A percentile compares a stretch with the other conserved stretches of the same genome.
phyloP scores from a whole-genome alignment of 2,113 vertebrate species.

The Indri indri region DNA sequence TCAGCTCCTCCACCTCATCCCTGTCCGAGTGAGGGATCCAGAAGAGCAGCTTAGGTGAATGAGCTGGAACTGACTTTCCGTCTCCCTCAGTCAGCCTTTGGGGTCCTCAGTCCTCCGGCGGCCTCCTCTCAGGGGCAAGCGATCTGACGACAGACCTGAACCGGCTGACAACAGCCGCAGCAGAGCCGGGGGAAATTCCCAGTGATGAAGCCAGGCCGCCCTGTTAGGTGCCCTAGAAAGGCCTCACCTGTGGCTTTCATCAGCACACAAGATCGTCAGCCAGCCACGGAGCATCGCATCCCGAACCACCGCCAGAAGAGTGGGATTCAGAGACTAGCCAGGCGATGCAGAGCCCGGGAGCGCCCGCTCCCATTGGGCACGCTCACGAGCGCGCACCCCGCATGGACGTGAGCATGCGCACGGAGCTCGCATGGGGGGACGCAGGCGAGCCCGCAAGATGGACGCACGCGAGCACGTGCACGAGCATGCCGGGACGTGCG shows the following conservation, averaged over 20 bases:
- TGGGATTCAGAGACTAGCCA: accelerated
- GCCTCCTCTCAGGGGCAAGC: not conserved
- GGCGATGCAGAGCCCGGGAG: not conserved
- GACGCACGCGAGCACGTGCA: no score
- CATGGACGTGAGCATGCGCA: no score
- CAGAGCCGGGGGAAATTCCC: not conserved
- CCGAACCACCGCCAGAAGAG: not conserved
- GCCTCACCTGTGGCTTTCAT: not conserved
- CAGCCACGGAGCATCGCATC: not conserved
- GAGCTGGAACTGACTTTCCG: not conserved
- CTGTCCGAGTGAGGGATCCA: not conserved
- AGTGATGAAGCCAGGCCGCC: not conserved
- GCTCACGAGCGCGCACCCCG: not conserved
- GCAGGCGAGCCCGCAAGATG: not conserved
- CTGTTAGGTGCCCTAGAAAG: not conserved
- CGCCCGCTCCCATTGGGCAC: not conserved
- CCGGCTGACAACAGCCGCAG: accelerated
- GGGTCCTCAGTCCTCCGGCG: not conserved
- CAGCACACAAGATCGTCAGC: no score
- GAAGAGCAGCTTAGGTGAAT: not conserved
- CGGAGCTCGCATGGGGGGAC: not conserved
- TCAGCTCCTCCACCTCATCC: not conserved
- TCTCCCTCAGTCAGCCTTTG: not conserved
- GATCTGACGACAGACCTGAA: not conserved
- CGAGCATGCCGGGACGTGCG: no score